phyloP scores from a whole-genome alignment of 2,113 vertebrate species.

The Pluvianellus socialis region DNA sequence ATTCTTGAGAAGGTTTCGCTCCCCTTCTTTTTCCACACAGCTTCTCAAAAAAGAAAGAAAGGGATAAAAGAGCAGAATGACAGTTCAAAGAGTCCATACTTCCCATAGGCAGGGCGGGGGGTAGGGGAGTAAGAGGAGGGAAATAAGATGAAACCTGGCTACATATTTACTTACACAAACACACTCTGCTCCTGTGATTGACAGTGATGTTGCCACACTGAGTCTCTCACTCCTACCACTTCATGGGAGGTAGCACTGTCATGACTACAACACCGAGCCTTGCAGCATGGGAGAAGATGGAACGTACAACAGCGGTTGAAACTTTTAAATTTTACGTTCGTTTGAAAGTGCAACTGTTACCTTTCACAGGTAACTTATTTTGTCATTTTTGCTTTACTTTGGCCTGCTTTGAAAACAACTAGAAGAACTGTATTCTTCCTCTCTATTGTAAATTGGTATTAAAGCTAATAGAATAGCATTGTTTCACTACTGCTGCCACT shows the following conservation, averaged over 20 bases:
- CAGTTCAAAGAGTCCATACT: background rate
- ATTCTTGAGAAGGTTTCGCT: background rate
- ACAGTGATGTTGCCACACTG: constrained; percentile 47
- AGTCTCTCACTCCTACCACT: background rate
- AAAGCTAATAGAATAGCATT: background rate
- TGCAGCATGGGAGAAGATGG: constrained; percentile 64
- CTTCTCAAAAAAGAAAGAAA: background rate
- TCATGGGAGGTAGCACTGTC: background rate
- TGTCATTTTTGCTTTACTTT: background rate
- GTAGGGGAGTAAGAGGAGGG: too few relatives aligned
- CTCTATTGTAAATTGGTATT: background rate
- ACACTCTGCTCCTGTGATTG: constrained; percentile 61
- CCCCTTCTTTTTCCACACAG: background rate
- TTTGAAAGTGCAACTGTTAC: background rate
- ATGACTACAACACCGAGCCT: background rate
- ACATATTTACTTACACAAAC: background rate
- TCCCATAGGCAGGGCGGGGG: background rate
- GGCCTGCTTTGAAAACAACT: background rate
- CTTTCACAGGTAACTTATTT: background rate
- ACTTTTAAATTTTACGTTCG: background rate
- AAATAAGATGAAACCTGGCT: background rate
- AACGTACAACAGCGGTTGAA: constrained; percentile 57
- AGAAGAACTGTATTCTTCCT: background rate
- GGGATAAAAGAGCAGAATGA: background rate
- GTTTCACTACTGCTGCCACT: background rate